These are phyloP conservation scores for Amphipyra berbera DNA, from an alignment of 2,888 invertebrate species.

Conservation along the genomic window DNA sequence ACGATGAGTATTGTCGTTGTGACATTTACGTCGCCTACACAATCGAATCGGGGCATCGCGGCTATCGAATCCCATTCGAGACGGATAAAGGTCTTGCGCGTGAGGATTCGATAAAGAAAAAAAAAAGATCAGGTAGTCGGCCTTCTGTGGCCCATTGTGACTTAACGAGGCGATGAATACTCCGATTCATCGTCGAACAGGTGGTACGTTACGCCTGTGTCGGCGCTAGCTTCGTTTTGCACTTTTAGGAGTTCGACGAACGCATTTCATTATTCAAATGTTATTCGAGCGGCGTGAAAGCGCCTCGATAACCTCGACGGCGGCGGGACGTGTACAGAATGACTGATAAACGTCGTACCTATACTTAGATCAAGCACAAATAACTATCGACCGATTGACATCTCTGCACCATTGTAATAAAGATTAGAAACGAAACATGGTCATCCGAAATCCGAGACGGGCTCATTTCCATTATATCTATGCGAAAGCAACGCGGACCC, in stretches of 20 bases:
- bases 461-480: conserved; percentile 74
- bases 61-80: conserved; percentile 66
- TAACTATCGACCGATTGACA: conserved; percentile 62
- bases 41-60: conserved; percentile 75
- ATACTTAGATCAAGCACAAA: conserved; percentile 62
- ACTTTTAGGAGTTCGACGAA: conserved; percentile 85
- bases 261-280: conserved; percentile 86
- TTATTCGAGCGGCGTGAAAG: conserved; percentile 87
- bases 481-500: conserved; percentile 71
- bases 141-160: conserved; percentile 79
- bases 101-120: conserved; percentile 60
- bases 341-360: conserved; percentile 75
- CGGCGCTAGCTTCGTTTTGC: conserved; percentile 75
- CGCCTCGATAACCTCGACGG: conserved; percentile 80
- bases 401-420: conserved; percentile 68
- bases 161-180: conserved; percentile 82
- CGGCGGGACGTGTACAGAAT: conserved; percentile 79
- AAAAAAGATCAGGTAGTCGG: conserved; percentile 76
- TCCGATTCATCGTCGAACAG: conserved; percentile 71
- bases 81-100: conserved; percentile 64
- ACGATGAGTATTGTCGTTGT: conserved; percentile 78
- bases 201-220: conserved; percentile 72
- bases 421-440: conserved; percentile 63
- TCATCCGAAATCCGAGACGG: conserved; percentile 61
- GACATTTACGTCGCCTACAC: conserved; percentile 80